Evolutionary conservation across 2,888 invertebrate species (phyloP), one percentile per base, ranked within the genome.

Genomic region (Ommatoiulus sabulosus): DNA sequence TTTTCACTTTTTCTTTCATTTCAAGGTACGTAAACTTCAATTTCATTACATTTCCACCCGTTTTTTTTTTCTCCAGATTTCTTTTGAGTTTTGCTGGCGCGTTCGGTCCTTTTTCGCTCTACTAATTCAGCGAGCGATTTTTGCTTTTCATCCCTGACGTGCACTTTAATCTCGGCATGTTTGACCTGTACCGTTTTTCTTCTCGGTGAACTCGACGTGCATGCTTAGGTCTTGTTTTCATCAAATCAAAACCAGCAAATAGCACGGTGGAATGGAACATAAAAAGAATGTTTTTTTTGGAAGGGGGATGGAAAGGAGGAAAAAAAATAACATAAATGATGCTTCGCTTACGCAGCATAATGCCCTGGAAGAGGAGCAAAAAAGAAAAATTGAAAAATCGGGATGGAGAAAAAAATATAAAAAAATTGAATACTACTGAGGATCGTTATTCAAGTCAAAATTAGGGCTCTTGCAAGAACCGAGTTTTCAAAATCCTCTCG

Each of bases 131-230:
- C 52, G 8, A 52, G 52, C 12, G 52, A 52, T 52, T 52, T 52
- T 52, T 52, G 52, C 52, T 52, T 52, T 52, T 52, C 52, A 52
- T 52, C 52, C 52, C 52, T 52, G 52, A 52, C 52, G 52, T 52
- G 52, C 52, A 52, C 52, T 52, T 52, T 52, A 52, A 52, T 52
- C 52, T 52, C 52, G 52, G 52, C 52, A 15, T 52, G 52, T 52
- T 52, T 52, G 52, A 52, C 52, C 52, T 15, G 52, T 15, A 52
- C 52, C 52, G 52, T 52, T 52, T 52, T 52, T 52, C 52, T 52
- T 52, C 52, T 12, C 15, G 52, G 52, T 52, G 52, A 52, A 52
- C 52, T 52, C 52, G 52, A 52, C 52, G 52, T 35, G 52, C 52
- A 52, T 52, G 52, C 52, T 52, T 12, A 52, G 52, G 52, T 52